phyloP scores from a whole-genome alignment of 2,113 vertebrate species.

The Blennius ocellaris region DNA sequence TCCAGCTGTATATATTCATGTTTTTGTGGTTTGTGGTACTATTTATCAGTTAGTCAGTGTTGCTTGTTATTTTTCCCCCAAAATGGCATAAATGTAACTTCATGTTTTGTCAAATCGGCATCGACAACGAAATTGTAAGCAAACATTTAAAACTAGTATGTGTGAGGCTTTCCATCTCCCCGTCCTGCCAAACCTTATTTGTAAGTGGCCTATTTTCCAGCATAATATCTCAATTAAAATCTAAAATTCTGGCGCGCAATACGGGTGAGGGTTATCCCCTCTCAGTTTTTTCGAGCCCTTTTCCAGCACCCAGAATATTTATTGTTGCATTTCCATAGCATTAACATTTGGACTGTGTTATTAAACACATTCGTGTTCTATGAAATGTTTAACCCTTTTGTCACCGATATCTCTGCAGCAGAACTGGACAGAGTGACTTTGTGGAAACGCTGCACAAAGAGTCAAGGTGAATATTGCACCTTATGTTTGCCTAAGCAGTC shows the following conservation, averaged over 20 bases:
- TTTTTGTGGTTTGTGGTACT: no score
- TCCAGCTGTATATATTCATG: no score
- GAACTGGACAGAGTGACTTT: constrained; percentile 50
- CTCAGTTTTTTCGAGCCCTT: neutral
- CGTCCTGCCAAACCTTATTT: no score
- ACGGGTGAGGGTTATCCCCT: neutral
- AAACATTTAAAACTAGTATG: no score
- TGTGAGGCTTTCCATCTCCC: no score
- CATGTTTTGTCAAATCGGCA: no score
- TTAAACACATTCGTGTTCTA: constrained; percentile 35
- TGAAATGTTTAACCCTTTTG: constrained; percentile 41
- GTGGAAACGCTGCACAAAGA: constrained; percentile 13
- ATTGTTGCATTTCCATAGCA: constrained; percentile 56
- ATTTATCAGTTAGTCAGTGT: no score
- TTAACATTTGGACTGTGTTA: constrained; percentile 52
- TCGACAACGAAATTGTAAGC: no score
- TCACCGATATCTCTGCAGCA: constrained; percentile 42
- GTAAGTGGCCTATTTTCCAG: no score
- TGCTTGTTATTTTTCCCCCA: no score
- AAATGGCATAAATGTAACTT: no score
- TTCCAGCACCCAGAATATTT: constrained; percentile 51
- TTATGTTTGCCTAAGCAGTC: constrained; percentile 33
- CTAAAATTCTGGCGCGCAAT: neutral
- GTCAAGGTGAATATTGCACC: constrained; percentile 60
- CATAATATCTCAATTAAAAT: no score